Conservation (phyloP, 2,797 vertebrate genomes). For the Cyprinodon diabolis region DNA sequence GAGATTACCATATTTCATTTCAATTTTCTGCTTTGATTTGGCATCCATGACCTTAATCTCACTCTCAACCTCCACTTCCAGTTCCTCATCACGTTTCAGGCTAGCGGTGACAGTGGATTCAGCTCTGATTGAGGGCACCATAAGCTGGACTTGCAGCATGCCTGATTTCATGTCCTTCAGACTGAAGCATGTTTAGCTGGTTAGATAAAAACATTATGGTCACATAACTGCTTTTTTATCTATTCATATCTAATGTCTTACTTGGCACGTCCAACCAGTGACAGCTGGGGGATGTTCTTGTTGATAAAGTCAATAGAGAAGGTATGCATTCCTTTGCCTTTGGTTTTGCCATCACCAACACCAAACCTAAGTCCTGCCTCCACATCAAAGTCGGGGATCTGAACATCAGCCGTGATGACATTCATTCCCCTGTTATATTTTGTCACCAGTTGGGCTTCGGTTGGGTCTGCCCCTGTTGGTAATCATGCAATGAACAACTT, state of each 20-base stretch:
- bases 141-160: conserved; percentile 82
- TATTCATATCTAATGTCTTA: conserved; percentile 67
- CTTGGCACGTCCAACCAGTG: conserved; percentile 86
- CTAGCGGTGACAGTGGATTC: conserved; percentile 83
- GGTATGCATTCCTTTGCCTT: conserved; percentile 78
- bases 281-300: conserved; percentile 86
- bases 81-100: conserved; percentile 72
- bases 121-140: conserved; percentile 80
- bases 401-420: conserved; percentile 82
- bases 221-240: conserved; percentile 1
- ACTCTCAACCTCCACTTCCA: conserved; percentile 83
- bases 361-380: conserved; percentile 87
- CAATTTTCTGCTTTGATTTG: conserved; percentile 80
- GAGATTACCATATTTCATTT: conserved; percentile 85
- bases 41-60: conserved; percentile 77
- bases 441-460: conserved; percentile 80
- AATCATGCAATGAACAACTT: conserved; percentile 14
- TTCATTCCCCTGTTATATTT: conserved; percentile 86
- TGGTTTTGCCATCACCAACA: conserved; percentile 75
- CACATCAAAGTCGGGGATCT: conserved; percentile 85
- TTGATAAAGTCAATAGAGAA: conserved; percentile 87
- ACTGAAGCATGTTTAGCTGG: conserved; percentile 66
- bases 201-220: neutral
- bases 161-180: conserved; percentile 79
- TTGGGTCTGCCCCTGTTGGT: conserved; percentile 78